Evolutionary conservation across 2,797 vertebrate species (phyloP), one percentile per base, ranked within the genome.

Genomic region (Mormyrus proboscirostris): DNA sequence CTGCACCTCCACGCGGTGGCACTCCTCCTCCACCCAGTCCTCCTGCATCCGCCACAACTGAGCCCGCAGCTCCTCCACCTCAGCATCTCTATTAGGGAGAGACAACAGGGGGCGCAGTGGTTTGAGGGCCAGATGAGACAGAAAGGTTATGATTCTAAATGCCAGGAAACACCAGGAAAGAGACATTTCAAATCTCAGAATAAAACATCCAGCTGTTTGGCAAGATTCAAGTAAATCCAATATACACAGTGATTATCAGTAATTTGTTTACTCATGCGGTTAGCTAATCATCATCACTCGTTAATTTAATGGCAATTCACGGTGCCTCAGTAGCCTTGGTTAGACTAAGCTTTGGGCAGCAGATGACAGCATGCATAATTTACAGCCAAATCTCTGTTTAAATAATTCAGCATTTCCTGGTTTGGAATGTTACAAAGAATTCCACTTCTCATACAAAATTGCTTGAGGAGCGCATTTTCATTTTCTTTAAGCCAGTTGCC

Each of bases 1-100:
- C 95, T 99, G 98, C 19, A 98, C 98, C 92, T 99, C 98, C 90
- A 99, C 97, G 0, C 98, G 97, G 91, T 99, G 98, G 84, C 98
- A 99, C 88, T 99, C 99, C 93, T 99, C 98, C 93, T 99, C 98
- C 0, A 99, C 97, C 99, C 99, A 99, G 93, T 99, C 98, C 89
- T 99, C 98, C 92, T 99, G 98, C 98, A 99, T 99, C 92, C 97
- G 94, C 0, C 97, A 97, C 90, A 99, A 95, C 92, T 99, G 98
- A 0, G 93, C 95, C 92, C 97, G 97, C 92, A 99, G 93, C 91
- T 98, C 98, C 7, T 98, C 98, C 0, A 99, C 97, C 94, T 99
- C 98, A 0, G 95, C 95, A 90, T 98, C 98, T 93, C 99, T 99
- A 94, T 0, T 2, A 7, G 86, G 84, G 84, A 0, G 88, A 7